Percentiles rank a stretch among this genome's conserved stretches.
Evolutionary conservation across 1,140 invertebrate species (phyloP).

Genomic region (Macrobrachium rosenbergii): DNA sequence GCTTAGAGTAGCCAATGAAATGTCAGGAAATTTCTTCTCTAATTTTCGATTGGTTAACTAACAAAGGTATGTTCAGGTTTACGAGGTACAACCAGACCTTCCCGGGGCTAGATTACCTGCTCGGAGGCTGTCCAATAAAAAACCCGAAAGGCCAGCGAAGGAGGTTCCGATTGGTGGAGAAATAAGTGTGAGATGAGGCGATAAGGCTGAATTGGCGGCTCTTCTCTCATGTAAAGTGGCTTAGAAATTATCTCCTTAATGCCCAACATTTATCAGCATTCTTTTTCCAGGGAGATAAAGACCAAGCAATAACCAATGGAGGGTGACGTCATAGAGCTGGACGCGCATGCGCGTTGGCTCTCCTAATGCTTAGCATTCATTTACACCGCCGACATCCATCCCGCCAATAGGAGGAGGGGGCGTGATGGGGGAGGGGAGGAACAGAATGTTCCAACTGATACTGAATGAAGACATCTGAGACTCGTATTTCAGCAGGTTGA

Average conservation of each 20-base stretch:
- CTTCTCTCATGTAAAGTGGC: conserved; percentile 44
- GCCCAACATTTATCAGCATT: conserved; percentile 40
- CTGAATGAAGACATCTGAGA: no score
- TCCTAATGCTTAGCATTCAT: not conserved
- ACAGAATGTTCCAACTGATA: no score
- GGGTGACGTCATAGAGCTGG: not conserved
- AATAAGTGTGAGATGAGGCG: not conserved
- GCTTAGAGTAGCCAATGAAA: conserved; percentile 10
- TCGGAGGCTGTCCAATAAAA: conserved; percentile 10
- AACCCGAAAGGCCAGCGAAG: not conserved
- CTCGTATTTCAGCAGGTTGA: no score
- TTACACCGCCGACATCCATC: not conserved
- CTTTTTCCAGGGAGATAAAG: conserved; percentile 28
- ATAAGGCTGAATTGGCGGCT: conserved; percentile 20
- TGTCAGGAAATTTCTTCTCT: not conserved
- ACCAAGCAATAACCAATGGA: not conserved
- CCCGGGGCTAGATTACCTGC: conserved; percentile 5
- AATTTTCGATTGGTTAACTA: conserved; percentile 5
- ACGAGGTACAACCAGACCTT: not conserved
- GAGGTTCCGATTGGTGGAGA: conserved; percentile 32
- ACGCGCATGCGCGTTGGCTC: not conserved
- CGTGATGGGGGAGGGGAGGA: no score
- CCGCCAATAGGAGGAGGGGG: not conserved
- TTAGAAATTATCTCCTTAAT: conserved; percentile 44
- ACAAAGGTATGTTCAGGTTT: conserved; percentile 18